Evolutionary conservation across 2,113 vertebrate species (phyloP).

Genomic region (Corvus moneduloides): DNA sequence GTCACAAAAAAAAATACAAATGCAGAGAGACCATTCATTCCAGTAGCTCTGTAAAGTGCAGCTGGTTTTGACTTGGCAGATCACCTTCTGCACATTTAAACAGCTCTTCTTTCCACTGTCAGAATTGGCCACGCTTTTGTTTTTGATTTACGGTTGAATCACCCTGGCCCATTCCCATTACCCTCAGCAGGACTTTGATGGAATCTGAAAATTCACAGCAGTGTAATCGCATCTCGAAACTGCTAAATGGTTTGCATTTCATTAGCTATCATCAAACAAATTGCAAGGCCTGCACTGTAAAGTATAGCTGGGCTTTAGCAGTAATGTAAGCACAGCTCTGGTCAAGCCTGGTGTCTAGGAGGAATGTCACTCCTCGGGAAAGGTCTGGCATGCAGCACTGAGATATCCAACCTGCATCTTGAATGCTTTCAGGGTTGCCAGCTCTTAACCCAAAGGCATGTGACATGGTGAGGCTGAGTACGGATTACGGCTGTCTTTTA

Average conservation of each 20-base stretch:
- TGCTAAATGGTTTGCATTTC: constrained; percentile 18
- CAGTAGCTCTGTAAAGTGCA: not conserved
- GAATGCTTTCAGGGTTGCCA: not conserved
- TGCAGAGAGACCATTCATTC: not conserved
- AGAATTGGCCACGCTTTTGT: not conserved
- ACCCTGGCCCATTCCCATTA: constrained; percentile 4
- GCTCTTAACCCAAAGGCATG: not conserved
- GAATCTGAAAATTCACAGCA: constrained; percentile 39
- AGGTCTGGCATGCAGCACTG: not conserved
- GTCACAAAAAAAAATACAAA: not conserved
- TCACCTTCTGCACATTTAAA: constrained; percentile 19
- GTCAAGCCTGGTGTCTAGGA: not conserved
- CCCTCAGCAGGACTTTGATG: constrained; percentile 24
- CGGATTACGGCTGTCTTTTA: not conserved
- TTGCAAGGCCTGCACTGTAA: not conserved
- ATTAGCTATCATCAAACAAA: constrained; percentile 22
- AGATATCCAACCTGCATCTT: not conserved
- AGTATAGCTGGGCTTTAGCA: not conserved
- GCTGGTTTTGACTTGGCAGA: constrained; percentile 30
- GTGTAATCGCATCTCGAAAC: not conserved
- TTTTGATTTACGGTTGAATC: constrained; percentile 23
- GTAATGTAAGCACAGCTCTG: not conserved
- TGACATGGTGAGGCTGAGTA: not conserved
- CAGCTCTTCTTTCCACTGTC: constrained; percentile 27
- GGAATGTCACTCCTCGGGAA: not conserved